phyloP scores from a whole-genome alignment of 2,113 vertebrate genomes.

The Oryzias javanicus region DNA sequence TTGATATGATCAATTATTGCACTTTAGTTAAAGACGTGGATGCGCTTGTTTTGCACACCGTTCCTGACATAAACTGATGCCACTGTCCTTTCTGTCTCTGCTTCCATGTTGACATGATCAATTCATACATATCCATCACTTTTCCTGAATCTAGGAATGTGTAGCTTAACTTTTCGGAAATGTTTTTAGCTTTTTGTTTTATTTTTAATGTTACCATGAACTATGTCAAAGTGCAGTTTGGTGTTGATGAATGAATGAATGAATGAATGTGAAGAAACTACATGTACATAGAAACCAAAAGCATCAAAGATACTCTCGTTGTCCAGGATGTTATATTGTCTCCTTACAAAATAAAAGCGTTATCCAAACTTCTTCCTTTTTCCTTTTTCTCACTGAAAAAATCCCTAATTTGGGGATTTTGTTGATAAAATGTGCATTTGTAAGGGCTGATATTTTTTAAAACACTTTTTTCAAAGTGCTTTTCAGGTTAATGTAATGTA shows the following conservation, averaged over 20 bases:
- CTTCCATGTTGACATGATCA: constrained; percentile 16
- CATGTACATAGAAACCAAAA: constrained; percentile 38
- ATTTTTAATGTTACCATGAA: constrained; percentile 8
- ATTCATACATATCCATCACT: constrained; percentile 21
- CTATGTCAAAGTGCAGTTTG: constrained; percentile 24
- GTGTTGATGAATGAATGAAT: constrained; percentile 29
- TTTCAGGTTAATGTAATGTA: too few relatives aligned
- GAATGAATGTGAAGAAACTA: constrained; percentile 44
- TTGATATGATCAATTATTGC: constrained; percentile 55
- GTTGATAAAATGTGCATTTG: too few relatives aligned
- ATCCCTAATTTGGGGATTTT: too few relatives aligned
- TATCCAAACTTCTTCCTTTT: too few relatives aligned
- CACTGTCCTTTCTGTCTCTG: constrained; percentile 14
- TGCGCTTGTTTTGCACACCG: constrained; percentile 63
- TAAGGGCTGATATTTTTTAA: too few relatives aligned
- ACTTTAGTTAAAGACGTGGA: constrained; percentile 64
- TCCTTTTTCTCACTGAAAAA: too few relatives aligned
- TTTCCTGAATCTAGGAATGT: constrained; percentile 15
- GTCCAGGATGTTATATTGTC: constrained; percentile 12
- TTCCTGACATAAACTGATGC: constrained; percentile 18
- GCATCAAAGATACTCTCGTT: constrained; percentile 57
- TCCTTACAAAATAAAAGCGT: not conserved
- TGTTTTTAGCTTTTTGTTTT: constrained; percentile 16
- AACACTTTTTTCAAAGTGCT: too few relatives aligned
- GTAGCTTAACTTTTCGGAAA: not conserved